Evolutionary conservation across 1,140 invertebrate species (phyloP).

Genomic region (Caenorhabditis brenneri): DNA sequence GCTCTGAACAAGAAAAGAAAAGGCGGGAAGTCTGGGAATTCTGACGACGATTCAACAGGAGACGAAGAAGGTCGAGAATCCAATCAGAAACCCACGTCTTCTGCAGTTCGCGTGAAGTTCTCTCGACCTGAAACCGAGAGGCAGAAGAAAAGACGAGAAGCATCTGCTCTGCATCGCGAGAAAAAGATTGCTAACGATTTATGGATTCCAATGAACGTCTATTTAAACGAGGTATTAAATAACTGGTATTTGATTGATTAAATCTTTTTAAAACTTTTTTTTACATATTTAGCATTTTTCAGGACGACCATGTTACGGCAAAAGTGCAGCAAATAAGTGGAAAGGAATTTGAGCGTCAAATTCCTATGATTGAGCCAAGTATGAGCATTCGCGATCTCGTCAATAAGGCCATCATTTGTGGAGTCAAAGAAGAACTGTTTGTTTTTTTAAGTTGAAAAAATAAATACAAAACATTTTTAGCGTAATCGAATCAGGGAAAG

Average conservation of each 20-base stretch:
- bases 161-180: constrained; percentile 29
- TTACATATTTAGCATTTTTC: too few species aligned
- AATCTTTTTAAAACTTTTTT: too few species aligned
- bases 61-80: not conserved
- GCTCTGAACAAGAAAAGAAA: constrained; percentile 1
- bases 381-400: not conserved
- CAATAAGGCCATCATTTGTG: constrained; percentile 33
- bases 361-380: not conserved
- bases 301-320: not conserved
- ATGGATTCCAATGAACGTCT: constrained; percentile 41
- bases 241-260: too few species aligned
- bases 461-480: not conserved
- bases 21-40: not conserved
- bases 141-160: constrained; percentile 47
- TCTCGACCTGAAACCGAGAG: constrained; percentile 38
- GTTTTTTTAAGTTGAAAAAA: not conserved
- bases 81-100: not conserved
- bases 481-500: constrained; percentile 15
- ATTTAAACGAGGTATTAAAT: constrained; percentile 15
- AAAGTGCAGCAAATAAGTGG: not conserved
- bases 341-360: too few species aligned
- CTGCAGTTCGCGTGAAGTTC: constrained; percentile 34
- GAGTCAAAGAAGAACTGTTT: constrained; percentile 27
- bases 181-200: constrained; percentile 39
- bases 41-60: not conserved